Evolutionary conservation across 2,888 invertebrate genomes (phyloP).

Genomic region (Drosophila testacea): DNA sequence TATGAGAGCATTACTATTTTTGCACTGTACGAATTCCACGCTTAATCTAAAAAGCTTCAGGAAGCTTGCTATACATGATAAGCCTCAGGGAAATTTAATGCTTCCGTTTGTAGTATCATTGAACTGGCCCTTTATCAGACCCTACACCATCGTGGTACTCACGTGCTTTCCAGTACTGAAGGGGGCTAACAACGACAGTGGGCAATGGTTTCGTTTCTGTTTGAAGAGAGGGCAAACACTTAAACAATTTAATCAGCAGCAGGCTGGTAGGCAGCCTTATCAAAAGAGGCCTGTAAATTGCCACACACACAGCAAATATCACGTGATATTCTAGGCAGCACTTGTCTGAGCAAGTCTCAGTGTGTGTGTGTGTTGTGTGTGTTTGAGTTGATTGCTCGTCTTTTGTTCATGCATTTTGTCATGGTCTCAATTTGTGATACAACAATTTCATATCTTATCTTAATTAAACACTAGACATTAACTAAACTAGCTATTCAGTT

Average conservation of each 20-base stretch:
- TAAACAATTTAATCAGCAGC: constrained; percentile 67
- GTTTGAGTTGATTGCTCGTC: constrained; percentile 23
- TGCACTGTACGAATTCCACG: no score
- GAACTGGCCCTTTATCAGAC: constrained; percentile 35
- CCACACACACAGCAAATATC: constrained; percentile 55
- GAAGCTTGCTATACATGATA: background rate
- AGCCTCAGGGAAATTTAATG: background rate
- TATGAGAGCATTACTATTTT: no score
- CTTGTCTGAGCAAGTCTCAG: background rate
- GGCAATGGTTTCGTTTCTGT: constrained; percentile 40
- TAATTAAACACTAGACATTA: constrained; percentile 21
- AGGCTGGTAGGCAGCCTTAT: constrained; percentile 42
- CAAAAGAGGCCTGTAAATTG: constrained; percentile 51
- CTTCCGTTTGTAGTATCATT: constrained; percentile 30
- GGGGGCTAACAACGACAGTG: background rate
- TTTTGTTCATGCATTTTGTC: constrained; percentile 35
- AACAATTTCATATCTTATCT: constrained; percentile 41
- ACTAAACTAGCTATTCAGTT: constrained; percentile 9
- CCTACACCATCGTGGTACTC: constrained; percentile 5
- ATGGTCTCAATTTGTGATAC: constrained; percentile 34
- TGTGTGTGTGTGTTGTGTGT: constrained; percentile 13
- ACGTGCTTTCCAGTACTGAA: constrained; percentile 15
- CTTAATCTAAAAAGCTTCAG: no score
- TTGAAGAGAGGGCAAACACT: constrained; percentile 42
- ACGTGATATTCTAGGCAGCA: constrained; percentile 57